Evolutionary conservation across 2,888 invertebrate genomes (phyloP), one percentile per base, ranked within the genome.

Genomic region (Metopia argyrocephala): DNA sequence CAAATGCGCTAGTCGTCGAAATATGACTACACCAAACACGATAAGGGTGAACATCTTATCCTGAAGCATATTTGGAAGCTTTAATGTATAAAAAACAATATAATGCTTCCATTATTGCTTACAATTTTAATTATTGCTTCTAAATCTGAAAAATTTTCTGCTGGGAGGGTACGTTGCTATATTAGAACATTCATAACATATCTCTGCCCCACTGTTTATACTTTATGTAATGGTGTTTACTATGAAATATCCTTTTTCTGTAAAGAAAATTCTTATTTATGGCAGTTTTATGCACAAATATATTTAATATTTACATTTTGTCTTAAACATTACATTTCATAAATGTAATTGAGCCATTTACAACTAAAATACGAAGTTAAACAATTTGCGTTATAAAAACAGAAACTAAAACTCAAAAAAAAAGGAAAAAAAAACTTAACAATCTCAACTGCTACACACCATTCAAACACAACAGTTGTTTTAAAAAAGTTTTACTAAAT

Each of bases 331-430:
- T 68, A 64, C 73, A 62, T 48, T 38, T 38, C 38, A 59, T 64
- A 75, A 66, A 75, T 75, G 69, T 75, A 75, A 70, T 70, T 75
- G 79, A 79, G 75, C 66, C 61, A 57, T 78, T 56, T 54, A 25
- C 59, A 78, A 25, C 61, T 48, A 66, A 71, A 57, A 45, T 9
- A 31, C n/a, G 9, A 50, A 54, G 3, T 7, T 18, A 1, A 23
- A 45, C 38, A 4, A 15, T 15, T 12, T 12, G 12, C 15, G 38
- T 1, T 12, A 38, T 15, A 12, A 31, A 9, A 31, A 31, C 31
- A 9, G 31, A 31, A 31, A 31, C 31, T 31, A 38, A 9, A 15
- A 15, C 38, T 38, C 38, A 15, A 38, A 3, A 15, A 1, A 3
- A 15, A 12, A 9, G 12, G 6, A 9, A 38, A 38, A 3, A 3